phyloP scores from a whole-genome alignment of 2,113 vertebrate genomes.

The Nothoprocta pentlandii region DNA sequence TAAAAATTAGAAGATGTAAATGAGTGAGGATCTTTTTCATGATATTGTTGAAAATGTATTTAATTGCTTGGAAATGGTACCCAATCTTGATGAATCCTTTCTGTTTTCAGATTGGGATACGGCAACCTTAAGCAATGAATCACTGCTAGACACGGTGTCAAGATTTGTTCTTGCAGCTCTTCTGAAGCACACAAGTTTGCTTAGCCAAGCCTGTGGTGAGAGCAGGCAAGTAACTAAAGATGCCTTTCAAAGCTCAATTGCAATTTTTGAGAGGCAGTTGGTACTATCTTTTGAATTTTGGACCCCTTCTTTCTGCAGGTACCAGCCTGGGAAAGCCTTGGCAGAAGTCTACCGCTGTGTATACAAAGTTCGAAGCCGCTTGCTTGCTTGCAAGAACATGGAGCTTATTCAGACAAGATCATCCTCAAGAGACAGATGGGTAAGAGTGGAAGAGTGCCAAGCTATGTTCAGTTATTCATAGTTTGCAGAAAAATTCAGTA shows the following conservation, averaged over 20 bases:
- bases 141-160: conserved; percentile 93
- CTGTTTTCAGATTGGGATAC: conserved; percentile 95
- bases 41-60: not conserved
- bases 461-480: not conserved
- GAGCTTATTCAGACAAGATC: conserved; percentile 92
- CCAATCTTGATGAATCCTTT: conserved; percentile 35
- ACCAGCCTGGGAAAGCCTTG: conserved; percentile 93
- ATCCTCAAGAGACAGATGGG: conserved; percentile 93
- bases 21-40: not conserved
- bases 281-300: conserved; percentile 17
- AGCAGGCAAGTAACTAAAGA: conserved; percentile 85
- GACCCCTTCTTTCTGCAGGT: conserved; percentile 76
- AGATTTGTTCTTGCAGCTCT: conserved; percentile 95
- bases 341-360: conserved; percentile 95
- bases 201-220: conserved; percentile 90
- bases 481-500: not conserved
- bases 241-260: not conserved
- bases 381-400: conserved; percentile 97
- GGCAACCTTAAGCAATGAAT: conserved; percentile 91
- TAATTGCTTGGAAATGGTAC: not conserved
- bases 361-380: conserved; percentile 94
- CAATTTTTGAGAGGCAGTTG: not conserved
- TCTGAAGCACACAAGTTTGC: conserved; percentile 92
- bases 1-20: not conserved
- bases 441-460: conserved; percentile 76